phyloP scores from a whole-genome alignment of 2,113 vertebrate genomes.

The Upupa epops region DNA sequence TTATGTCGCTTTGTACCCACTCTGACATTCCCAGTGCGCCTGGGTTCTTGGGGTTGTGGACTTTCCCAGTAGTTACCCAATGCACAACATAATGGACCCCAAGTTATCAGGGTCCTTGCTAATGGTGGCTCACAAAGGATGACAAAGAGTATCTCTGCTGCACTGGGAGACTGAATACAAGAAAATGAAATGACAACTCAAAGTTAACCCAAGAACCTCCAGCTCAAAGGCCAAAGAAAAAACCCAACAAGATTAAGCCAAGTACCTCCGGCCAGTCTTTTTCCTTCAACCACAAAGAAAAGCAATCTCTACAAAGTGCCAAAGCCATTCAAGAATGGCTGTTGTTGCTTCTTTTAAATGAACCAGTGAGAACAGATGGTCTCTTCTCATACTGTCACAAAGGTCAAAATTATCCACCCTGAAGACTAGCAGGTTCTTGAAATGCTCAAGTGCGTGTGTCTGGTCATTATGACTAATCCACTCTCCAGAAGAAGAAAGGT shows the following conservation, averaged over 20 bases:
- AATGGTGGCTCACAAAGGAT: neutral
- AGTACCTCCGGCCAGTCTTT: neutral
- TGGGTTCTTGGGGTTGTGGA: neutral
- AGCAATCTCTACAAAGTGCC: neutral
- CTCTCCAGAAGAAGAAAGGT: conserved; percentile 53
- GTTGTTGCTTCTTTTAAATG: conserved; percentile 2
- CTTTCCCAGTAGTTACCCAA: neutral
- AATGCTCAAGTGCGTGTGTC: conserved; percentile 43
- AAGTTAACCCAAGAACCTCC: neutral
- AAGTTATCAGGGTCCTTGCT: neutral
- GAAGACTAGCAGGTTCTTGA: conserved; percentile 47
- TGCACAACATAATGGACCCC: neutral
- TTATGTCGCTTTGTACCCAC: neutral
- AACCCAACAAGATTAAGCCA: neutral
- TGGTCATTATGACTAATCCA: conserved; percentile 50
- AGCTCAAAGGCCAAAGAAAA: neutral
- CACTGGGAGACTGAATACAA: neutral
- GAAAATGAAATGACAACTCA: neutral
- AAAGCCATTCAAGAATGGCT: conserved; percentile 4
- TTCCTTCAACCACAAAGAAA: neutral
- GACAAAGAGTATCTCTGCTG: neutral
- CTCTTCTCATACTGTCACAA: conserved; percentile 9
- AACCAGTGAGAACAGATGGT: conserved; percentile 49
- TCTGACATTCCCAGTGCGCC: neutral
- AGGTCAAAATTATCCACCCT: conserved; percentile 47